Base-by-base conservation (phyloP, 1,140 invertebrate species). In the Pectinophora gossypiella region DNA sequence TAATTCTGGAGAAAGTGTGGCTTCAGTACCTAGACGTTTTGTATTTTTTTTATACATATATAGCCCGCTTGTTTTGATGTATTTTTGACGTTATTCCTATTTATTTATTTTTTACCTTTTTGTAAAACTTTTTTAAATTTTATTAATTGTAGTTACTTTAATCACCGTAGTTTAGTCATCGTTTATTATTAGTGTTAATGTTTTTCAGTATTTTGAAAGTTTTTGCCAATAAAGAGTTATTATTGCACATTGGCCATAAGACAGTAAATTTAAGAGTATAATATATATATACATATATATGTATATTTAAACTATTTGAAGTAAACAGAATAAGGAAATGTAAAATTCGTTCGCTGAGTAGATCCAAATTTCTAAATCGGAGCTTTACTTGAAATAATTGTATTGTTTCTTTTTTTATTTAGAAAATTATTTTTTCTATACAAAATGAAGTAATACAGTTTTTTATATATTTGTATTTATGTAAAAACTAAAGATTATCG, bases 161-260 rank as follows among this genome's bases (percentile, higher is more conserved):
- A 55, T 69, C 61, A 59, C 54, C 48, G 64, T 77, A 72, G 69
- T 59, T 65, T 56, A 50, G 53, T 56, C 48, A 44, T 56, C 40
- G 54, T 61, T 61, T 56, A 44, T 53, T 56, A 38, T 68, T 65
- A 64, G 55, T 57, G 62, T 60, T 65, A 53, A 49, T 54, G 67
- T 69, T 61, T 71, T 82, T 78, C 77, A 77, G 76, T 85, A 83
- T 85, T 85, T 73, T 69, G n/a, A n/a, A 82, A 82, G 76, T 72
- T 77, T 81, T 70, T 55, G 66, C 67, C 69, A 71, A 70, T 56
- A 61, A 56, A 58, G 40, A 54, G 56, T 51, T 45, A 48, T 55
- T 43, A 67, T 65, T 72, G 76, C 77, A 76, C 73, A 71, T 83
- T 83, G 79, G 77, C 76, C 59, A 64, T 76, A 74, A 72, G 66